phyloP scores from a whole-genome alignment of 2,888 invertebrate species.

The Ptychoptera albimana region DNA sequence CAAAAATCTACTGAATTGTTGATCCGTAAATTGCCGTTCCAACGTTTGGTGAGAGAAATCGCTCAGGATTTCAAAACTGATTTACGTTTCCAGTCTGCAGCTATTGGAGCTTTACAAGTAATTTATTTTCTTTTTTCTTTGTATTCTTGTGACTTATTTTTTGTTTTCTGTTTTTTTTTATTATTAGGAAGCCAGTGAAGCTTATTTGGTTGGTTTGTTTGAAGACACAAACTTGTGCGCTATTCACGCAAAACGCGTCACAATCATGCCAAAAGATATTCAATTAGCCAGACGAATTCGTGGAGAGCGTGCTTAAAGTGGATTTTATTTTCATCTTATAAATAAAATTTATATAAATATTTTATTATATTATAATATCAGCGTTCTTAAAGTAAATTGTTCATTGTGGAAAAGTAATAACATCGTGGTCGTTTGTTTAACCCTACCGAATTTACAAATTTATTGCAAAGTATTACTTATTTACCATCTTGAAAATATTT shows the following conservation, averaged over 20 bases:
- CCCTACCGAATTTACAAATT: no score
- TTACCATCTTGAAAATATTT: no score
- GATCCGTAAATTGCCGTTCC: slow-evolving; percentile 91
- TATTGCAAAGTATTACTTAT: no score
- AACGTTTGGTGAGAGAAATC: slow-evolving; percentile 90
- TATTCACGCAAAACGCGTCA: slow-evolving; percentile 92
- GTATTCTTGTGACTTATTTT: slow-evolving; percentile 6
- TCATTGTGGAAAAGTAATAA: no score
- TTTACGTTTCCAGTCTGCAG: slow-evolving; percentile 88
- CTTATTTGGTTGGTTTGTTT: slow-evolving; percentile 85
- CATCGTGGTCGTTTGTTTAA: no score
- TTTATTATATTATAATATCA: no score
- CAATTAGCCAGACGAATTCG: slow-evolving; percentile 92
- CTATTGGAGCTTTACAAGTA: slow-evolving; percentile 79
- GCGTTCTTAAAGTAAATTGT: no score
- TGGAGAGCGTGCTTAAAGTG: slow-evolving; percentile 77
- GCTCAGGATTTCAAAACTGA: slow-evolving; percentile 96
- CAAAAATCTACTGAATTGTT: slow-evolving; percentile 92
- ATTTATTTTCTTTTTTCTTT: slow-evolving; percentile 4
- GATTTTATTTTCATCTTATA: no score
- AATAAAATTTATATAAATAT: no score
- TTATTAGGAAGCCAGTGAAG: slow-evolving; percentile 68
- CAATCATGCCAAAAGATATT: slow-evolving; percentile 97
- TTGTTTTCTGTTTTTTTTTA: slow-evolving; percentile 8
- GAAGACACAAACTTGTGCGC: slow-evolving; percentile 97